Conservation (phyloP, 2,113 vertebrate genomes). For the Sclerurus mexicanus region DNA sequence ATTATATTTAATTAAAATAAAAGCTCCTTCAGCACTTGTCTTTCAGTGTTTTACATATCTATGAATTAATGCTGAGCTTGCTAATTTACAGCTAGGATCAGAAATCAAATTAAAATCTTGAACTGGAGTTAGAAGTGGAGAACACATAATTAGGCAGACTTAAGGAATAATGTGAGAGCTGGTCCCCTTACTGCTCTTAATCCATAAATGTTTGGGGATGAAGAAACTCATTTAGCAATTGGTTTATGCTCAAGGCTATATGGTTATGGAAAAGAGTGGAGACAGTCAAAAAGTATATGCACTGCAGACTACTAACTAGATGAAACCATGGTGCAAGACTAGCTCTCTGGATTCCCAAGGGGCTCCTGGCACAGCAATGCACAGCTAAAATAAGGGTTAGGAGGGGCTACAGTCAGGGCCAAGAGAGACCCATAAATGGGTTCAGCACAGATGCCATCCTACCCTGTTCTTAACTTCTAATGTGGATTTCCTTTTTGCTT, state of each 20-base stretch:
- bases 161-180: neutral
- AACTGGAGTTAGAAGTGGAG: neutral
- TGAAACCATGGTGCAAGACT: neutral
- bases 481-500: neutral
- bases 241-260: neutral
- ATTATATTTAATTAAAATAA: neutral
- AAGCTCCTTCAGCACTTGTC: neutral
- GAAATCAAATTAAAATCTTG: neutral
- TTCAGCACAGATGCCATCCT: neutral
- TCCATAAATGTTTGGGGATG: neutral
- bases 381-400: neutral
- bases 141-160: neutral
- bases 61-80: neutral
- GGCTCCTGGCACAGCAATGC: neutral
- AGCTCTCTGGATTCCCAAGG: neutral
- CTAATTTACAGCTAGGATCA: neutral
- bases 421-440: rapidly evolving
- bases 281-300: neutral
- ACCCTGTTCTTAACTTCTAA: neutral
- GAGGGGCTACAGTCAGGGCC: neutral
- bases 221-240: neutral
- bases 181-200: neutral
- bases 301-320: neutral
- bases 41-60: neutral
- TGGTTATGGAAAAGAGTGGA: neutral